Evolutionary conservation across 2,113 vertebrate species (phyloP).

Genomic region (Otocyon megalotis): DNA sequence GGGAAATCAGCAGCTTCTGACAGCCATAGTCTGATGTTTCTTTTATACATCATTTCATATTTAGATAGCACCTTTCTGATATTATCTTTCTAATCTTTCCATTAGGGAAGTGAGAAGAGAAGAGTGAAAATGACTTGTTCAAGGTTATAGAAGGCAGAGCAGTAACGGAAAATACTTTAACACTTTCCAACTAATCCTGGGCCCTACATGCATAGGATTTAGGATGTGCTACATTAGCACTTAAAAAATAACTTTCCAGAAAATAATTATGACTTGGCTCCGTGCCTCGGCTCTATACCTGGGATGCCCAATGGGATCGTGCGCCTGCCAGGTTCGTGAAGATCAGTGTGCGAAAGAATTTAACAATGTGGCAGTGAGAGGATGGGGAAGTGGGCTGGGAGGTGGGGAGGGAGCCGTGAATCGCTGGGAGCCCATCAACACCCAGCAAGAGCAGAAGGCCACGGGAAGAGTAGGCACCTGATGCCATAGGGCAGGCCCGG

Average conservation of each 20-base stretch:
- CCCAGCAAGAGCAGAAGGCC: not conserved
- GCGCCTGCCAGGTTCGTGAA: not conserved
- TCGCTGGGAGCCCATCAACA: not conserved
- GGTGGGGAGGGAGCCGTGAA: not conserved
- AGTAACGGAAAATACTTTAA: slow-evolving; percentile 61
- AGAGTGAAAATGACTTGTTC: slow-evolving; percentile 65
- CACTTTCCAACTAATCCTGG: slow-evolving; percentile 46
- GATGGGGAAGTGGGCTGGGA: not conserved
- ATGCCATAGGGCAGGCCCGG: not conserved
- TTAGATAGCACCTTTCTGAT: slow-evolving; percentile 71
- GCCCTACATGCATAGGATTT: slow-evolving; percentile 34
- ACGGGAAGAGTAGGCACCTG: no score
- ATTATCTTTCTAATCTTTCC: slow-evolving; percentile 68
- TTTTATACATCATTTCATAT: slow-evolving; percentile 63
- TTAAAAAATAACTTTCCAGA: slow-evolving; percentile 62
- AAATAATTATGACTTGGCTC: slow-evolving; percentile 68
- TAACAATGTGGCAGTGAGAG: not conserved
- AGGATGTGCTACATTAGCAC: slow-evolving; percentile 65
- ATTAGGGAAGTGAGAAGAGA: slow-evolving; percentile 59
- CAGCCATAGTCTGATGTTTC: slow-evolving; percentile 54
- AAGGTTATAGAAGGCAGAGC: slow-evolving; percentile 71
- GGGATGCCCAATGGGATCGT: not conserved
- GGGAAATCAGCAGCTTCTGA: slow-evolving; percentile 46
- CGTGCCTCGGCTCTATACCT: slow-evolving; percentile 43
- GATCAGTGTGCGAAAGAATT: not conserved